Evolutionary conservation across 2,797 vertebrate species (phyloP).

Genomic region (Catamblyrhynchus diadema): DNA sequence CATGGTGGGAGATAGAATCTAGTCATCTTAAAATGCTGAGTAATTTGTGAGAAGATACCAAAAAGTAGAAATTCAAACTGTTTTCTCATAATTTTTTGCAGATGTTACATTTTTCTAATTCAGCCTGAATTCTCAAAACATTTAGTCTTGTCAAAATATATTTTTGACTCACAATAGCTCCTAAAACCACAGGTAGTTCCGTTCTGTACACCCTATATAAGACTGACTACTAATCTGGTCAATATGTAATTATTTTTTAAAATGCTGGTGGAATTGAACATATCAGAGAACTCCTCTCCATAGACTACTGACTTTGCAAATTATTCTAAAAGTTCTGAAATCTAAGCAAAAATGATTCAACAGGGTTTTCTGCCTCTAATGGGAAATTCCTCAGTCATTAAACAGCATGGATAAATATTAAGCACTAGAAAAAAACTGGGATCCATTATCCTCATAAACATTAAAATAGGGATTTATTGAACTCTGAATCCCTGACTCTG

Average conservation of each 20-base stretch:
- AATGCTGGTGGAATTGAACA: background rate
- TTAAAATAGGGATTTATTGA: background rate
- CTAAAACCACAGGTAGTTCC: background rate
- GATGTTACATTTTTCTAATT: background rate
- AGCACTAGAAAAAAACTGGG: background rate
- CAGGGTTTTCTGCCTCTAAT: background rate
- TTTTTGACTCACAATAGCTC: background rate
- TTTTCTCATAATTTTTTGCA: background rate
- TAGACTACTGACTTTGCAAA: background rate
- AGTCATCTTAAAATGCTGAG: background rate
- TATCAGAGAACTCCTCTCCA: background rate
- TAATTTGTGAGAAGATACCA: background rate
- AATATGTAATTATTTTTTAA: background rate
- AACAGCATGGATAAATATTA: background rate
- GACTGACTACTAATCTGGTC: background rate
- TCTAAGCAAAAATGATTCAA: background rate
- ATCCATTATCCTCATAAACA: background rate
- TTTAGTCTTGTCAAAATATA: background rate
- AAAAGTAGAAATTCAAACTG: background rate
- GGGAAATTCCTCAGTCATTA: background rate
- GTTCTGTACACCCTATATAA: background rate
- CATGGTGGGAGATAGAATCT: fast-evolving
- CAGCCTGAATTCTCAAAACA: background rate
- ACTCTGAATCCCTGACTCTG: background rate
- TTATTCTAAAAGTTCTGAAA: background rate